Base-by-base conservation (phyloP, 2,113 vertebrate genomes). In the Acanthochromis polyacanthus region DNA sequence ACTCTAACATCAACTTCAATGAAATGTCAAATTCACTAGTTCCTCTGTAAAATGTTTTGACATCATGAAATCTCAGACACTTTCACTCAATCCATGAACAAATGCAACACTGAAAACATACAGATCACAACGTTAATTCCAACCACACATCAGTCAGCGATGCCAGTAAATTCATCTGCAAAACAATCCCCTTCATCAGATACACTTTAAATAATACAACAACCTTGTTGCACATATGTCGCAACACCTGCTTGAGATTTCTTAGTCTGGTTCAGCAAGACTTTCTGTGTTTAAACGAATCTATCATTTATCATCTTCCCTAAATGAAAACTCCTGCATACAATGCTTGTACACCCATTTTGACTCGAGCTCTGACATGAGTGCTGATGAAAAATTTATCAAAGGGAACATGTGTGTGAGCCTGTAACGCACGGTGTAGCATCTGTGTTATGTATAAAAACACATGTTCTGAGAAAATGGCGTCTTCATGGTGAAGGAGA, bases 381-480 rank as follows among this genome's bases (percentile, higher is more conserved):
- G 66, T 36, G 11, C 77, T 74, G 36, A 79, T 86, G 55, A 91
- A 88, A 87, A 19, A 87, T 79, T 80, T 5, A 89, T 87, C 78
- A 77, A 71, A 83, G 67, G 32, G 51, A 70, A 62, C 59, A 64
- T 63, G 61, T 73, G 71, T 84, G 51, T 43, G 17, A 23, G 52
- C 15, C 32, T 53, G 36, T 71, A 60, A 16, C 52, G 28, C 56
- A 30, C 4, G 0, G 11, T 43, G 58, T 57, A 59, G 45, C 64
- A 69, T 38, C 57, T 70, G 74, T 63, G 51, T 48, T 22, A 3
- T 64, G 19, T 68, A 14, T 36, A 23, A 55, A 83, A 76, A 74
- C 56, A 69, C 45, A 64, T 67, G 68, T 58, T 61, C 22, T 14
- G 48, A 51, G 46, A 36, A 50, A 55, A 81, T 48, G 28, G n/a